Base-by-base conservation (phyloP, 2,797 vertebrate species). In the Threskiornis aethiopicus region DNA sequence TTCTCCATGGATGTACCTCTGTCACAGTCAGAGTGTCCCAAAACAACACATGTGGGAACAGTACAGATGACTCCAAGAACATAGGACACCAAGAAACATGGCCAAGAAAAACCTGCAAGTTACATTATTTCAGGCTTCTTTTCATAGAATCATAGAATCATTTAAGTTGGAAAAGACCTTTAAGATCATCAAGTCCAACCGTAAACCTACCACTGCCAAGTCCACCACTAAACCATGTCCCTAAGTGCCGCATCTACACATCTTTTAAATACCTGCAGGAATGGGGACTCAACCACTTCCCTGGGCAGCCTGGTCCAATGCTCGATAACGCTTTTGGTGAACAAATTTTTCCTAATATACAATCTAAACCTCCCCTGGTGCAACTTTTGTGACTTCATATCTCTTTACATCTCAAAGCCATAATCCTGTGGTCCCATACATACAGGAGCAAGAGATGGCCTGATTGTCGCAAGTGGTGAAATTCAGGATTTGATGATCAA, bases 161-260 rank as follows among this genome's bases (percentile, higher is more conserved):
- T 20, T 91, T 46, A 71, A 12, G 14, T 62, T 62, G 52, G 62
- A 72, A 82, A 59, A 72, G 29, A 41, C 8, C 7, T 7, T 71
- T 55, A 51, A 46, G 4, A 55, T 55, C 41, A n/a, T 13, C 4
- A 1, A 70, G 47, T 70, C 22, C 29, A 42, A 10, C 52, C 1
- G 1, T 31, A 16, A 78, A 62, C 15, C 28, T 16, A 26, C 3
- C 22, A 22, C 44, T 46, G 49, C 41, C 25, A 79, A 51, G n/a
- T 31, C n/a, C 49, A 82, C 41, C 31, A 29, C 21, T 42, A 76
- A 73, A 52, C 16, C 12, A 39, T 5, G 29, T 55, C 42, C 42
- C n/a, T 44, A 33, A 61, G 13, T 1, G 0, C 12, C 12, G 31
- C 9, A 21, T 22, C 55, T 16, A 28, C 17, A 10, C 0, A 0